Base-by-base conservation (phyloP, 2,113 vertebrate species). In the Alligator mississippiensis region DNA sequence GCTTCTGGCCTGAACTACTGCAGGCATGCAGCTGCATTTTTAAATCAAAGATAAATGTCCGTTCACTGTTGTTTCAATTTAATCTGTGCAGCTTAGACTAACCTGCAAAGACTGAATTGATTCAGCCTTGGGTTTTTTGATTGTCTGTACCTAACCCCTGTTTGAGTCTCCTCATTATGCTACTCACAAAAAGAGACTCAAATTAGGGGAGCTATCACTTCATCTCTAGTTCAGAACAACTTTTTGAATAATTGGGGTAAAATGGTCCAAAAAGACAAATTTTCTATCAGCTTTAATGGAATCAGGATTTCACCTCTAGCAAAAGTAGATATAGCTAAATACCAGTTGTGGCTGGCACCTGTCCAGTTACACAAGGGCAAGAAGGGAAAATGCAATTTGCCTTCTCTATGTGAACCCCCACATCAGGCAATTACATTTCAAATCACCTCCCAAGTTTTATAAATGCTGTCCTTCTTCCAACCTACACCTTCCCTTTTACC, bases 141-240 rank as follows among this genome's bases (percentile, higher is more conserved):
- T 16, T 19, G 16, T 68, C n/a, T 68, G 15, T 68, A n/a, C 30
- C 28, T 68, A 17, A 68, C 30, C 28, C 64, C 64, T 38, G 7
- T 47, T 47, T 47, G 47, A 47, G 9, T 47, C 47, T 47, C 7
- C 47, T 47, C 47, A 80, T 72, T 89, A 57, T 68, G 8, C 17
- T 82, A 21, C 27, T 85, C 38, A 80, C 4, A 66, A 24, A 90
- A 1, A 58, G 47, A 64, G 68, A 82, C 16, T 89, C 38, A 78
- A 87, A 63, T 60, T 84, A 85, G 83, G 3, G 6, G 16, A 68
- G 64, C 64, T 30, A 27, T 18, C 28, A 27, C 17, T 30, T 30
- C 77, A n/a, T 0, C 0, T 38, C 38, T 61, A 15, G 4, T 24
- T 86, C 0, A 2, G 84, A 10, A 18, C 13, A 88, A 84, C 5